Base-by-base conservation (phyloP, 2,888 invertebrate genomes). In the Melanotus villosus region DNA sequence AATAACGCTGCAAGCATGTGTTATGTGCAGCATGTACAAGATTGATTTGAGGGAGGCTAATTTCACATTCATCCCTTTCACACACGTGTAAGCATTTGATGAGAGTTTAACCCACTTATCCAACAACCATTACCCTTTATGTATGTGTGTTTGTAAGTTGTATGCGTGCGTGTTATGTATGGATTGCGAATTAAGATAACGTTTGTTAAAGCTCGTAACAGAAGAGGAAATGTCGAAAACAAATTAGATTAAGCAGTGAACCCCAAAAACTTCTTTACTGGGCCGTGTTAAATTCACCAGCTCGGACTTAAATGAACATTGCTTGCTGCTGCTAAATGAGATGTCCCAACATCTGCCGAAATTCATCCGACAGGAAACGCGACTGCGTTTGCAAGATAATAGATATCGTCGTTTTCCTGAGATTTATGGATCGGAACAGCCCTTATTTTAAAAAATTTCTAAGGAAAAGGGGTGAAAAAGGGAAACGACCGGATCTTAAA, bases 91-190 rank as follows among this genome's bases (percentile, higher is more conserved):
- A 38, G 54, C 64, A 64, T 64, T 64, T 43, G 12, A 36, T 2
- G 60, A 52, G 45, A 63, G 63, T 54, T 64, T 43, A 41, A 43
- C 43, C 64, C 64, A 54, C 50, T 64, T 64, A 64, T 56, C 19
- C 43, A 23, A 21, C 21, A 14, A 18, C 34, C 36, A 56, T 21
- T 34, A 56, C 12, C 21, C 56, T n/a, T n/a, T n/a, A n/a, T n/a
- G n/a, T n/a, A n/a, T n/a, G n/a, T n/a, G n/a, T n/a, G n/a, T n/a
- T n/a, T n/a, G n/a, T n/a, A n/a, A n/a, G n/a, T n/a, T n/a, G n/a
- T n/a, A n/a, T n/a, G n/a, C n/a, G 6, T 16, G 18, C 23, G 12
- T 21, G 47, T 23, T 12, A 14, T 12, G 23, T 47, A 47, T 23
- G 47, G 47, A 47, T 23, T n/a, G 23, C 12, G 9, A 47, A 47